Evolutionary conservation across 1,140 invertebrate species (phyloP).

Genomic region (Mylabris phalerata): DNA sequence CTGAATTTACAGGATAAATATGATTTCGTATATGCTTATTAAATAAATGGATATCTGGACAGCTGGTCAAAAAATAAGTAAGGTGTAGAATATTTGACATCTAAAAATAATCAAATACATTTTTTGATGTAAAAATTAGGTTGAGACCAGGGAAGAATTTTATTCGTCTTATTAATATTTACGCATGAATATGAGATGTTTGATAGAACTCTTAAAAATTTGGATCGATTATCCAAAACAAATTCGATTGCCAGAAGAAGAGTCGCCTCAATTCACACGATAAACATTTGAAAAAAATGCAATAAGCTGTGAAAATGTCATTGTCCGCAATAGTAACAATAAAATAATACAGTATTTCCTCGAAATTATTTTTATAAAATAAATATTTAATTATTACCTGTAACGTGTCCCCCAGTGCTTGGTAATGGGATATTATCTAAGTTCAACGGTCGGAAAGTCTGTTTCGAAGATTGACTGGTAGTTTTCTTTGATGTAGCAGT

Average conservation of each 20-base stretch:
- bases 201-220: constrained; percentile 2
- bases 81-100: constrained; percentile 39
- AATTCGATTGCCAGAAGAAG: not conserved
- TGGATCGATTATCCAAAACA: not conserved
- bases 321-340: no score
- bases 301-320: no score
- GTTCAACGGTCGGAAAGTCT: constrained; percentile 55
- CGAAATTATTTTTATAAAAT: no score
- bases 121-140: constrained; percentile 35
- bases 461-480: constrained; percentile 36
- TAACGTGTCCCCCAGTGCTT: constrained; percentile 62
- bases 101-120: constrained; percentile 40
- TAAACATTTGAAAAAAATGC: not conserved
- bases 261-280: not conserved
- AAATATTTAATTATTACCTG: constrained; percentile 47
- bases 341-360: no score
- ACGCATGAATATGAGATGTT: not conserved
- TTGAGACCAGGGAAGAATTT: constrained; percentile 20
- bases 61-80: constrained; percentile 30
- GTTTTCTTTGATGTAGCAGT: constrained; percentile 29
- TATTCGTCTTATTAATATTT: constrained; percentile 18
- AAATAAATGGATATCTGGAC: constrained; percentile 13
- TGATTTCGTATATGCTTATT: not conserved
- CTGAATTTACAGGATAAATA: no score
- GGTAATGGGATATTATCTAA: constrained; percentile 68